These are phyloP conservation scores for Hapalemur alaotrensis DNA, from an alignment of 2,797 vertebrate species.

Conservation along the genomic window DNA sequence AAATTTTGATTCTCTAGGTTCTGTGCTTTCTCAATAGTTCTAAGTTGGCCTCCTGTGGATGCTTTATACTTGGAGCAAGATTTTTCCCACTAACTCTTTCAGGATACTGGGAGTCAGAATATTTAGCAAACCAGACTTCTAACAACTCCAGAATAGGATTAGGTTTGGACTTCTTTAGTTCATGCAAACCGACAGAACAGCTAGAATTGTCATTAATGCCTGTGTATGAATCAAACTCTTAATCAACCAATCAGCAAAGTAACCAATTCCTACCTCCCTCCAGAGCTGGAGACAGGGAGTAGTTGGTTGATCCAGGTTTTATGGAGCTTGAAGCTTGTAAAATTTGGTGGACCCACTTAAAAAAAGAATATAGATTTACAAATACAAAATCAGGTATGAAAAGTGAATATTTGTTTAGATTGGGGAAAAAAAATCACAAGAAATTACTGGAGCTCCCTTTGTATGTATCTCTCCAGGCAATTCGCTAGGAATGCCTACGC, in stretches of 20 bases:
- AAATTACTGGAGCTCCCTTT: neutral
- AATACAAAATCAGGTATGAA: neutral
- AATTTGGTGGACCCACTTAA: neutral
- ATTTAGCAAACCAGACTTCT: neutral
- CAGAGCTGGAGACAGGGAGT: neutral
- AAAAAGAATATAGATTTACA: neutral
- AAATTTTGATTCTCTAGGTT: neutral
- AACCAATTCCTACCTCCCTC: neutral
- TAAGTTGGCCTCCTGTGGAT: neutral
- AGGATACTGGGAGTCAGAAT: neutral
- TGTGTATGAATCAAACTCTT: neutral
- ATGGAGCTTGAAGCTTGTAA: neutral
- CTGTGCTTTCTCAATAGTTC: neutral
- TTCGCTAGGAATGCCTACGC: neutral
- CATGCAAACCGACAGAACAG: neutral
- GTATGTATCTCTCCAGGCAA: neutral
- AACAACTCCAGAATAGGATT: neutral
- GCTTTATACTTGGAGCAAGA: neutral
- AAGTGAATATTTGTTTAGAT: neutral
- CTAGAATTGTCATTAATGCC: neutral
- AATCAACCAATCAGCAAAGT: neutral
- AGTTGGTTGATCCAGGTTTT: neutral
- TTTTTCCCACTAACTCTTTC: neutral
- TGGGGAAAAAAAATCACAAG: neutral
- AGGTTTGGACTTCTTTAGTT: neutral